These are phyloP conservation scores for Podarcis lilfordi DNA, from an alignment of 2,797 vertebrate genomes.

Conservation along the genomic window DNA sequence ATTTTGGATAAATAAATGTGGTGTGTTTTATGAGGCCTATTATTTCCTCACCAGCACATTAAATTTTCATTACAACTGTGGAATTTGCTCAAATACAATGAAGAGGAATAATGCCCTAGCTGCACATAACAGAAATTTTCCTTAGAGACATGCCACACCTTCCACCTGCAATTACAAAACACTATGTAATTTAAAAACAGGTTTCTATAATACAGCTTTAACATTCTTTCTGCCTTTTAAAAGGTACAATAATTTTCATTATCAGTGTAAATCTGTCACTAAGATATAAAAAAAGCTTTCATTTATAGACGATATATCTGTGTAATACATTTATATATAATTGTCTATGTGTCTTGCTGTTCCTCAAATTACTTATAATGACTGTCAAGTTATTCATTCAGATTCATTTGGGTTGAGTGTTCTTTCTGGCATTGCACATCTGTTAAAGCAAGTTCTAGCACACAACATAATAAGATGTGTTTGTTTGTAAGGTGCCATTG, in stretches of 20 bases:
- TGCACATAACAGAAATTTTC: background rate
- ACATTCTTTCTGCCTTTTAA: slow-evolving; percentile 36
- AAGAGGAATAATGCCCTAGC: background rate
- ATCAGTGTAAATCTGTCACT: slow-evolving; percentile 17
- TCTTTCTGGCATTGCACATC: background rate
- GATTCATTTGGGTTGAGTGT: background rate
- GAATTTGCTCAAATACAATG: slow-evolving; percentile 12
- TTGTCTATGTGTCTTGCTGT: background rate
- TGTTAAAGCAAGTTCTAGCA: background rate
- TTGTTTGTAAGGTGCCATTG: background rate
- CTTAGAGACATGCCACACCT: background rate
- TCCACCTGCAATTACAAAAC: slow-evolving; percentile 21
- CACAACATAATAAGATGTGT: background rate
- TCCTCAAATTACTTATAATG: background rate
- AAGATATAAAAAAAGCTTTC: slow-evolving; percentile 1
- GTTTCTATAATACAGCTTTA: slow-evolving; percentile 14
- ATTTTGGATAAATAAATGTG: slow-evolving; percentile 21
- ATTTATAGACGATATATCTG: slow-evolving; percentile 7
- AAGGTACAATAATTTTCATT: slow-evolving; percentile 15
- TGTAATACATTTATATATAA: too few species aligned
- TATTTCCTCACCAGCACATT: background rate
- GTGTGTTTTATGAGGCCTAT: slow-evolving; percentile 8
- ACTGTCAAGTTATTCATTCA: background rate
- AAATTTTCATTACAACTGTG: background rate
- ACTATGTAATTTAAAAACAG: slow-evolving; percentile 23